These are phyloP conservation scores for Cyprinus carpio DNA, from an alignment of 2,113 vertebrate genomes.

Conservation along the genomic window DNA sequence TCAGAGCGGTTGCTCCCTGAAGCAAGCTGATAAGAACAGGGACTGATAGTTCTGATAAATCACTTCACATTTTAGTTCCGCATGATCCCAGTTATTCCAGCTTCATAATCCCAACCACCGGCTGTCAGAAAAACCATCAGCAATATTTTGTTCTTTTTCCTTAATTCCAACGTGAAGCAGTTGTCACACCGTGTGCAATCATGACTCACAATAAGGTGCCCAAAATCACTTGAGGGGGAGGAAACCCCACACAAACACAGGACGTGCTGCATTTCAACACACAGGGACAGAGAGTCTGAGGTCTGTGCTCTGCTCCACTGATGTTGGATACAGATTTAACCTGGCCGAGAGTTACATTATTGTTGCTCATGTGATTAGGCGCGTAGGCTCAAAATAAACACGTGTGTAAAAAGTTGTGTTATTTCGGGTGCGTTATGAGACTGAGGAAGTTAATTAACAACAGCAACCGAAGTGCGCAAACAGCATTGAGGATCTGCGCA, in stretches of 20 bases:
- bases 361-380: slow-evolving; percentile 49
- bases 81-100: too few species aligned
- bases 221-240: slow-evolving; percentile 71
- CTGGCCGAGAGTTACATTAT: slow-evolving; percentile 59
- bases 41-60: neutral
- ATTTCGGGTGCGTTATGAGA: slow-evolving; percentile 43
- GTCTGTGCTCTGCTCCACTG: slow-evolving; percentile 59
- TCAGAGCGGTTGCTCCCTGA: neutral
- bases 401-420: slow-evolving; percentile 37
- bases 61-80: slow-evolving; percentile 40
- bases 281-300: slow-evolving; percentile 63
- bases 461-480: slow-evolving; percentile 13
- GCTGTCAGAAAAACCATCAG: slow-evolving; percentile 2
- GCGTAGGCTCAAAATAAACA: neutral
- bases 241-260: slow-evolving; percentile 82
- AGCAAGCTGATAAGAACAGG: neutral
- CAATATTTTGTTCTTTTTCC: slow-evolving; percentile 45
- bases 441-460: slow-evolving; percentile 54
- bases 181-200: slow-evolving; percentile 60
- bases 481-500: slow-evolving; percentile 30
- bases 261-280: slow-evolving; percentile 75
- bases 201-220: slow-evolving; percentile 76
- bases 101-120: neutral
- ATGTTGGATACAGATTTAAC: slow-evolving; percentile 74
- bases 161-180: slow-evolving; percentile 68